Evolutionary conservation across 2,888 invertebrate species (phyloP), one percentile per base, ranked within the genome.

Genomic region (Xanthorhoe designata): DNA sequence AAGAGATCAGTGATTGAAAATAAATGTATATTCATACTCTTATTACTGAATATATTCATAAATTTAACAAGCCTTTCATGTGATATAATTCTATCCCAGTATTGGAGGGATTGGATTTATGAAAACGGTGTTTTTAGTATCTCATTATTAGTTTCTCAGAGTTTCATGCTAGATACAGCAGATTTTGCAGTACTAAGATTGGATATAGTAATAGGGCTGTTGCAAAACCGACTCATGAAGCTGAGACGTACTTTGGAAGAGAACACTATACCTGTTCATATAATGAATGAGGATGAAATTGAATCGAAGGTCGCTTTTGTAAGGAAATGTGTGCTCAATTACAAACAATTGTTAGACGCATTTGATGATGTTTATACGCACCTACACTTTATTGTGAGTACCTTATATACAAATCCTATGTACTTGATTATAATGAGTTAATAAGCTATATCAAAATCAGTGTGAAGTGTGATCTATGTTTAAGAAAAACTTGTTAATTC

Each of bases 341-440:
- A 56, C 24, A 56, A n/a, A 42, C 8, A 45, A 6, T 45, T n/a
- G 8, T 13, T 56, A 13, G 45, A 56, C 24, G 55, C 55, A 19
- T 56, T 56, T 42, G 19, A 42, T 8, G 42, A 56, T 1, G n/a
- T 56, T 13, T 56, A 17, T 45, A 24, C 13, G 3, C 19, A 42
- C 42, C 19, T 56, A 7, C 55, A 56, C 42, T 5, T 56, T 13
- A 38, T 38, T n/a, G 55, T 56, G 38, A 56, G 55, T 56, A 42
- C 13, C 42, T 7, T 56, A 24, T 24, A 24, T 3, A 24, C 4
- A 24, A 4, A 24, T 24, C n/a, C 2, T 24, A 24, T 4, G 1
- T 24, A 24, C 24, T 24, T 24, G 24, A 24, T 24, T 24, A 24
- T 24, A 24, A 24, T 24, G n/a, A n/a, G n/a, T n/a, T n/a, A n/a